phyloP scores from a whole-genome alignment of 2,113 vertebrate species.

The Gambusia affinis region DNA sequence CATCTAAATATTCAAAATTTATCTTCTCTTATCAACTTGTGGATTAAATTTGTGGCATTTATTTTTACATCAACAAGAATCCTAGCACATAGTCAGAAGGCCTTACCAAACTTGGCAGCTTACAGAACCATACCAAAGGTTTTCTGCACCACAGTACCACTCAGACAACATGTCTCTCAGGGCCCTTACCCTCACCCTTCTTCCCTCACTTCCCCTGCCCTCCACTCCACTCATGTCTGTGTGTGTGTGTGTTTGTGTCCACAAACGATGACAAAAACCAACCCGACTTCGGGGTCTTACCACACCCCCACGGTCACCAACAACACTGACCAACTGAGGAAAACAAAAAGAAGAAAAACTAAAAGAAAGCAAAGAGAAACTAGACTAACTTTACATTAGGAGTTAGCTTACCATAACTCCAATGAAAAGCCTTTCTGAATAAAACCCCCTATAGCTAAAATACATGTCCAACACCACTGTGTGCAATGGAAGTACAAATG shows the following conservation, averaged over 20 bases:
- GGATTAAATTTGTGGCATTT: neutral
- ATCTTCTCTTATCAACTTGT: neutral
- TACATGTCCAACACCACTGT: conserved; percentile 9
- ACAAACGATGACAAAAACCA: conserved; percentile 44
- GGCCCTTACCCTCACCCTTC: conserved; percentile 76
- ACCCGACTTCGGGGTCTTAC: conserved; percentile 74
- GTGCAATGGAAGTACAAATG: neutral
- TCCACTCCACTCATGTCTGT: too few species aligned
- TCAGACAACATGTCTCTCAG: conserved; percentile 38
- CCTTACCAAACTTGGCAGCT: conserved; percentile 55
- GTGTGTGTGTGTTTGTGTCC: conserved; percentile 1
- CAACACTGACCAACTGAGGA: conserved; percentile 38
- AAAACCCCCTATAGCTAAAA: neutral
- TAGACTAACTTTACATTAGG: conserved; percentile 12
- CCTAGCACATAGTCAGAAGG: conserved; percentile 32
- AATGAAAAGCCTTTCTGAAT: neutral
- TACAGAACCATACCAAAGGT: conserved; percentile 48
- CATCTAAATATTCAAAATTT: neutral
- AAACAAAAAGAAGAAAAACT: conserved; percentile 3
- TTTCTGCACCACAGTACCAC: conserved; percentile 37
- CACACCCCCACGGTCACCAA: conserved; percentile 67
- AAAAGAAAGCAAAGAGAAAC: neutral
- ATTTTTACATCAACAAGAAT: neutral
- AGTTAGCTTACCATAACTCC: conserved; percentile 35
- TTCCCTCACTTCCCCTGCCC: conserved; percentile 19